Evolutionary conservation across 2,113 vertebrate species (phyloP).

Genomic region (Orientallactaga bullata): DNA sequence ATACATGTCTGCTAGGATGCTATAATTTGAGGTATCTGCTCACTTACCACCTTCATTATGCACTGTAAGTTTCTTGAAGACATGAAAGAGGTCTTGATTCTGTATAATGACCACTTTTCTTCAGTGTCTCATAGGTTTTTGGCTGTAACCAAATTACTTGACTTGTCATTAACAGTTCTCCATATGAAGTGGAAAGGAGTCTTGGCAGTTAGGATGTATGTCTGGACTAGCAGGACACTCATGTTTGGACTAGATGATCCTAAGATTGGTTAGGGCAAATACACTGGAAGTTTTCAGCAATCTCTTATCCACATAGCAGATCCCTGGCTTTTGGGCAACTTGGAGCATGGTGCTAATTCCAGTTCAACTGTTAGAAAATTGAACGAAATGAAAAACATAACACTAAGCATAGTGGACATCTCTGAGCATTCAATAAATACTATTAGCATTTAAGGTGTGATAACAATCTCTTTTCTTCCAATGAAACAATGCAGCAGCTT

Average conservation of each 20-base stretch:
- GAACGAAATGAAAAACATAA: conserved; percentile 18
- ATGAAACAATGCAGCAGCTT: background rate
- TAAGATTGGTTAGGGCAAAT: background rate
- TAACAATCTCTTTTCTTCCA: background rate
- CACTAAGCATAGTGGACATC: background rate
- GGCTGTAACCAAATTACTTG: background rate
- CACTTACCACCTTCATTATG: background rate
- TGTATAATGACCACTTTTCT: background rate
- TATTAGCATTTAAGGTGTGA: background rate
- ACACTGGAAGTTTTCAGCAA: background rate
- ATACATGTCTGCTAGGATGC: background rate
- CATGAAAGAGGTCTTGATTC: background rate
- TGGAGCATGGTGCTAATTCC: background rate
- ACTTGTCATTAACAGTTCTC: background rate
- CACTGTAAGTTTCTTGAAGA: background rate
- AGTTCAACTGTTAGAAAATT: background rate
- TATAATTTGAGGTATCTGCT: background rate
- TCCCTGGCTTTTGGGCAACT: background rate
- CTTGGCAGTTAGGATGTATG: background rate
- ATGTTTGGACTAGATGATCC: background rate
- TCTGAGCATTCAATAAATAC: conserved; percentile 23
- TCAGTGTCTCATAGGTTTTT: background rate
- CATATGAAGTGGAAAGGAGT: background rate
- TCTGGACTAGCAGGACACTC: background rate
- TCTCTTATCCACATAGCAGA: background rate